Evolutionary conservation across 2,113 vertebrate genomes (phyloP), one percentile per base, ranked within the genome.

Genomic region (Bujurquina vittata): DNA sequence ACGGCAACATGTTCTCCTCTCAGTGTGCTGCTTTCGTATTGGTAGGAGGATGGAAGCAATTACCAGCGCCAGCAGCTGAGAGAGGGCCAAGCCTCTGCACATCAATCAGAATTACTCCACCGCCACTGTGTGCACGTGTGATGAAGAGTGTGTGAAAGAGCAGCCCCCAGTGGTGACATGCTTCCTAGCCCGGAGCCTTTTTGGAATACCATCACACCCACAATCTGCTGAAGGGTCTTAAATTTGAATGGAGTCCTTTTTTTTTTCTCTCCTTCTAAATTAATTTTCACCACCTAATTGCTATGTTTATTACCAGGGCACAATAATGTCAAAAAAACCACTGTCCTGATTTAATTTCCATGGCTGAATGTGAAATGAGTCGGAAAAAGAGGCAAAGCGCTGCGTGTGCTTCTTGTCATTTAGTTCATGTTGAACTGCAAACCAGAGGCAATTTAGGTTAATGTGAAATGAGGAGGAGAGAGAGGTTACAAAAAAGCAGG

Each of bases 31-130:
- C 90, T 89, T 37, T 81, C 60, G 23, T 11, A 81, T 76, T 80
- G 63, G 89, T 77, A 87, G 90, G 86, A 90, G 89, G 82, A 92
- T 91, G 92, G 93, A 94, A 93, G 93, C 92, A 94, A 94, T 94
- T 95, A 93, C 89, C 90, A 93, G 90, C 80, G 3, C 86, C 91
- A 92, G 94, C 86, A 89, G 86, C 91, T 88, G 89, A 92, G 89
- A 90, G 85, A 77, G 87, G 83, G 87, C 93, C 92, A 91, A 85
- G 83, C 80, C 89, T 86, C 87, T 83, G 88, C 86, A 90, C 88
- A 92, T 95, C 89, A 92, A 95, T 95, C 94, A 92, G 92, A 77
- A 89, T 91, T 90, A 91, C 79, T 72, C 81, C 77, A 5, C 79
- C 26, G 75, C 82, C 73, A 46, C 79, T 56, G 80, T 83, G 85